These are phyloP conservation scores for Melanotaenia nigrans DNA, from an alignment of 2,797 vertebrate genomes.

Conservation along the genomic window DNA sequence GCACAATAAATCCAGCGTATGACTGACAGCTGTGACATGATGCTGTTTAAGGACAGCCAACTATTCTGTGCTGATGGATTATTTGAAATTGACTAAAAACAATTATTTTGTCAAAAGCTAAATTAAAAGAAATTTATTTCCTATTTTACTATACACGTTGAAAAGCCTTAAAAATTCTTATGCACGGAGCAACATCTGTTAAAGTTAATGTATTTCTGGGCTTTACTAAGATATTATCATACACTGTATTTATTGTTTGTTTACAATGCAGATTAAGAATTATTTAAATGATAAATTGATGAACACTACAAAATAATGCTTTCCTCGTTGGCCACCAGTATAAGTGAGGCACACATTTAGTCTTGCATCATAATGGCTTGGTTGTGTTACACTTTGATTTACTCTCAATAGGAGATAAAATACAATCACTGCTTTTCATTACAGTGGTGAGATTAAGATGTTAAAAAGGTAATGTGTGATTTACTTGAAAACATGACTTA, in stretches of 20 bases:
- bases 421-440: conserved; percentile 76
- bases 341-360: conserved; percentile 76
- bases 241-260: conserved; percentile 69
- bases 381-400: conserved; percentile 75
- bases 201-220: conserved; percentile 36
- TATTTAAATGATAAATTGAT: conserved; percentile 71
- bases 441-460: conserved; percentile 66
- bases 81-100: background rate
- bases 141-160: conserved; percentile 21
- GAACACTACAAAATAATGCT: conserved; percentile 56
- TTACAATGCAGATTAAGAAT: conserved; percentile 66
- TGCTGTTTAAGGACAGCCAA: too few species aligned
- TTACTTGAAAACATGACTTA: conserved; percentile 56
- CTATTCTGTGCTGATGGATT: too few species aligned
- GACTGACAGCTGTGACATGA: background rate
- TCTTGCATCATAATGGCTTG: conserved; percentile 72
- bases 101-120: conserved; percentile 27
- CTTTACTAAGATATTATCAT: conserved; percentile 55
- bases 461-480: conserved; percentile 63
- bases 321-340: conserved; percentile 72
- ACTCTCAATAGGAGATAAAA: conserved; percentile 78
- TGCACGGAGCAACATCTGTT: conserved; percentile 20
- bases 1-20: conserved; percentile 8
- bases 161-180: conserved; percentile 27
- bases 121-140: conserved; percentile 2